These are phyloP conservation scores for Bubalus kerabau DNA, from an alignment of 2,113 vertebrate genomes.

Conservation along the genomic window DNA sequence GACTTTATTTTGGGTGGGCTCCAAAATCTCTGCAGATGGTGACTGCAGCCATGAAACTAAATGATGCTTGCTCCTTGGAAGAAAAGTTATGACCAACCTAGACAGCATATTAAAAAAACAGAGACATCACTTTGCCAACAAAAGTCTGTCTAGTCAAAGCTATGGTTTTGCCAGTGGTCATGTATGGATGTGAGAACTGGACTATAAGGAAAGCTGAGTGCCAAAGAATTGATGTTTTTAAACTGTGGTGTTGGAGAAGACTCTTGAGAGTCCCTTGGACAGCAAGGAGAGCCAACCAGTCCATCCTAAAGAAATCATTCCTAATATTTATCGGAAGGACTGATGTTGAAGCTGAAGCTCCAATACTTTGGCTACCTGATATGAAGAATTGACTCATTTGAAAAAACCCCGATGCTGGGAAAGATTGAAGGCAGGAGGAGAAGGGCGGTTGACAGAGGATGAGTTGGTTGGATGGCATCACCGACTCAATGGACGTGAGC, in stretches of 20 bases:
- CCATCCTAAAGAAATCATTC: not conserved
- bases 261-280: not conserved
- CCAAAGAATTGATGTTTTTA: not conserved
- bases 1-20: not conserved
- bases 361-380: not conserved
- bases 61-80: not conserved
- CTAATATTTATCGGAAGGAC: not conserved
- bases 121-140: not conserved
- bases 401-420: not conserved
- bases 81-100: not conserved
- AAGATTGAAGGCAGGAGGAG: not conserved
- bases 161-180: not conserved
- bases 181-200: not conserved
- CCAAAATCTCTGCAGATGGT: not conserved
- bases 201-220: not conserved
- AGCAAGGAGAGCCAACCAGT: not conserved
- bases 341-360: not conserved
- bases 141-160: not conserved
- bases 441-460: not conserved
- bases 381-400: not conserved
- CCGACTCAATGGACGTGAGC: not conserved
- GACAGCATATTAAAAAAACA: not conserved
- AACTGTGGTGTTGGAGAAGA: not conserved
- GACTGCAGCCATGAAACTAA: not conserved
- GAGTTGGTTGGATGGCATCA: not conserved